Conservation (phyloP, 1,140 invertebrate species). For the Trypoxylus dichotomus region DNA sequence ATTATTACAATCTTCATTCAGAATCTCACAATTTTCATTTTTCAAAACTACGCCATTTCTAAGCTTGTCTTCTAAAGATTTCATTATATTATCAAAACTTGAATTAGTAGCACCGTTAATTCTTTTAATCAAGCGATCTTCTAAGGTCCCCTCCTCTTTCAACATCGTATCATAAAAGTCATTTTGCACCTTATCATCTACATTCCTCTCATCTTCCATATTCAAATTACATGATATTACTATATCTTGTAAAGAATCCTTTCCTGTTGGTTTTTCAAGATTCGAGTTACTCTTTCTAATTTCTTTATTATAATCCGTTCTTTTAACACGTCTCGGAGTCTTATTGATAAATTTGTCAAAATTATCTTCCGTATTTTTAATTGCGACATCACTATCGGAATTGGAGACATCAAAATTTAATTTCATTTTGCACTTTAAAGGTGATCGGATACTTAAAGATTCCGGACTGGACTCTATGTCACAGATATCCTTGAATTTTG, state of each 20-base stretch:
- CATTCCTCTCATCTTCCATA: background rate
- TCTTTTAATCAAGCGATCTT: background rate
- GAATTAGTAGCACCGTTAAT: background rate
- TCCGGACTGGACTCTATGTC: conserved; percentile 39
- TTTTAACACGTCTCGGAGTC: background rate
- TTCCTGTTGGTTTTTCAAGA: background rate
- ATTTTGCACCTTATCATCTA: background rate
- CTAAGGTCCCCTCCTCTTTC: no score
- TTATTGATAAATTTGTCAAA: conserved; percentile 24
- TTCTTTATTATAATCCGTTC: background rate
- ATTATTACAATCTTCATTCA: background rate
- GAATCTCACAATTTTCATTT: conserved; percentile 20
- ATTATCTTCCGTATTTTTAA: conserved; percentile 18
- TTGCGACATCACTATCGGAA: conserved; percentile 15
- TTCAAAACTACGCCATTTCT: conserved; percentile 30
- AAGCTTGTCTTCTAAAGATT: conserved; percentile 22
- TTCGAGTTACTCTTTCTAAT: background rate
- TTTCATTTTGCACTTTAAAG: conserved; percentile 34
- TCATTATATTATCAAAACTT: conserved; percentile 19
- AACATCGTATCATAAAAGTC: no score
- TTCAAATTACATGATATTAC: background rate
- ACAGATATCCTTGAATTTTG: conserved; percentile 41
- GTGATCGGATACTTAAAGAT: conserved; percentile 10
- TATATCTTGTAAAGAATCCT: background rate
- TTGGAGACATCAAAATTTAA: conserved; percentile 37